Base-by-base conservation (phyloP, 2,888 invertebrate genomes). In the Mechanitis messenoides region DNA sequence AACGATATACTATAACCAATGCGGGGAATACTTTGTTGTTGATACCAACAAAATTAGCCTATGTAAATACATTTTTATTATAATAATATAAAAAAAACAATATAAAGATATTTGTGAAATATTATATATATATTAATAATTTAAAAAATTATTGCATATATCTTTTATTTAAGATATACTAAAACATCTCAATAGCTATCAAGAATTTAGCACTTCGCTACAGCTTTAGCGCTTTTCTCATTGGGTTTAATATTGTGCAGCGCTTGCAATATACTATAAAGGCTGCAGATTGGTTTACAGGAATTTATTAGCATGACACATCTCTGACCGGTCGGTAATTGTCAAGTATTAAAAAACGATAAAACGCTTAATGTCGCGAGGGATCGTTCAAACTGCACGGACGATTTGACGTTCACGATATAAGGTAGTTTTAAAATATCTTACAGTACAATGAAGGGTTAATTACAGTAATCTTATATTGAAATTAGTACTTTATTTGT, bases 311-410 rank as follows among this genome's bases (percentile, higher is more conserved):
- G 60, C 60, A 59, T 45, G 61, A 63, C 38, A 63, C 66, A 63
- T 68, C 67, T 68, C 67, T 68, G 69, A 68, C 71, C 69, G 71
- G 69, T 63, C 62, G 69, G 73, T 81, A 83, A 83, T 83, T 78
- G 76, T 72, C 65, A 68, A 68, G 73, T 74, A 81, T 79, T 82
- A 83, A 81, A 79, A 76, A 74, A 71, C 77, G 76, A 81, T 83
- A 82, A 80, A 79, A 76, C 72, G 73, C 77, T 82, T 79, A 75
- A 78, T 76, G 78, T 71, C 70, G 72, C 71, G 69, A 72, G 71
- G 70, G 72, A 79, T 78, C 76, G 74, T 68, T 79, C 77, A 76
- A 78, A 77, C 75, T 80, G 77, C 78, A 77, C 74, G 70, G 74
- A 75, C 76, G 74, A 80, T 80, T 81, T 79, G 76, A 42, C 73